Conservation (phyloP, 2,113 vertebrate species). For the Chaetura pelagica region DNA sequence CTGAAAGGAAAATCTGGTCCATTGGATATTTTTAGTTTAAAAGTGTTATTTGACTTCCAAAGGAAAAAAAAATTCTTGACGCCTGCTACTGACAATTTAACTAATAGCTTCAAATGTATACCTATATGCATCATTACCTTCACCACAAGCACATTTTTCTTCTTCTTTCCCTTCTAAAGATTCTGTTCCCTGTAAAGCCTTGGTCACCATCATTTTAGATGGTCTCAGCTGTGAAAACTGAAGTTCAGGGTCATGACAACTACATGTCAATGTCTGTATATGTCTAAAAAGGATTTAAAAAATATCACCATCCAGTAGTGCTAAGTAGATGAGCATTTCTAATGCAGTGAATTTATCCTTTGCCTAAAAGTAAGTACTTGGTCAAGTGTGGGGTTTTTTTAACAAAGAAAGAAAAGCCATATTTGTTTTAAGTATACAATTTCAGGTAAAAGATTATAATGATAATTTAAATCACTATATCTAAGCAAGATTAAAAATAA, state of each 20-base stretch:
- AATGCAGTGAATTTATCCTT: neutral
- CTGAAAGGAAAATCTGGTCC: neutral
- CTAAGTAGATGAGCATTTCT: neutral
- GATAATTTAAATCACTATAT: neutral
- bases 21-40: neutral
- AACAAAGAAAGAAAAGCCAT: neutral
- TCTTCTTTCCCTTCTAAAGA: neutral
- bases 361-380: neutral
- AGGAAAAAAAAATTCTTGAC: neutral
- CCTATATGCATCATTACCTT: neutral
- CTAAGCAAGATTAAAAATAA: neutral
- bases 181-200: neutral
- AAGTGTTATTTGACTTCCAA: neutral
- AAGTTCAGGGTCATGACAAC: neutral
- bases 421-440: neutral
- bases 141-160: neutral
- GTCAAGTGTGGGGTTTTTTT: neutral
- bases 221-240: neutral
- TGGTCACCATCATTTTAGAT: neutral
- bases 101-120: neutral
- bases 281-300: neutral
- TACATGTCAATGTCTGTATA: neutral
- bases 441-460: neutral
- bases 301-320: neutral
- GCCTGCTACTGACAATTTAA: neutral